A percentile compares a stretch with the other conserved stretches of the same genome.
These are phyloP conservation scores for Stigmatopora argus DNA, from an alignment of 2,113 vertebrate species.

Conservation along the genomic window DNA sequence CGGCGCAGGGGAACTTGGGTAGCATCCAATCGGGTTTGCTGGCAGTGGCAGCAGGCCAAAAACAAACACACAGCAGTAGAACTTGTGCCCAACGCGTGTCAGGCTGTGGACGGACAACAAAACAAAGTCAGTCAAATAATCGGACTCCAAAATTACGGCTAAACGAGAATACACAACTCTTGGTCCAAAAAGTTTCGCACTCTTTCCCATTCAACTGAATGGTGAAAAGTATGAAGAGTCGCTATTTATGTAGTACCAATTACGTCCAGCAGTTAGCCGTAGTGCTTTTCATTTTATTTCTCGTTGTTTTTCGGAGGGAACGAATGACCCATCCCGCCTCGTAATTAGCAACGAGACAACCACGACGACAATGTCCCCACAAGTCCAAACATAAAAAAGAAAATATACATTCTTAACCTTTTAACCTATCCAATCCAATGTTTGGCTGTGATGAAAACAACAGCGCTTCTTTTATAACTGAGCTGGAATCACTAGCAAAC, in stretches of 20 bases:
- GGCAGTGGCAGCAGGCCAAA: constrained; percentile 25
- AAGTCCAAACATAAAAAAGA: too few species aligned
- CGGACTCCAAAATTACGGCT: too few species aligned
- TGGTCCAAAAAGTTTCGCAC: too few species aligned
- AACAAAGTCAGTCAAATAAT: neutral
- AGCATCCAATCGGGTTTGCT: constrained; percentile 24
- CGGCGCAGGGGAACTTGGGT: constrained; percentile 63
- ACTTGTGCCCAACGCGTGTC: constrained; percentile 36
- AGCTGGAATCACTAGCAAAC: neutral
- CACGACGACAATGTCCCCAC: neutral
- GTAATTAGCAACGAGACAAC: neutral
- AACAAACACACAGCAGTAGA: constrained; percentile 31
- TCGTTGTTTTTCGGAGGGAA: neutral
- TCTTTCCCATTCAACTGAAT: too few species aligned
- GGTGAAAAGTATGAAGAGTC: neutral
- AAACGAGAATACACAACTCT: too few species aligned
- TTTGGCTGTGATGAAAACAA: neutral
- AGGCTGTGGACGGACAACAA: constrained; percentile 48
- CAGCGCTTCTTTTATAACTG: neutral
- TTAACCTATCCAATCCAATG: neutral
- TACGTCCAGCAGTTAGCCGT: constrained; percentile 40
- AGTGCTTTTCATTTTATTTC: constrained; percentile 3
- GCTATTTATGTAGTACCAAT: constrained; percentile 1
- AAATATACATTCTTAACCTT: neutral
- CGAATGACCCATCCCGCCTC: neutral